Conservation (phyloP, 2,113 vertebrate species). For the Myodes glareolus region DNA sequence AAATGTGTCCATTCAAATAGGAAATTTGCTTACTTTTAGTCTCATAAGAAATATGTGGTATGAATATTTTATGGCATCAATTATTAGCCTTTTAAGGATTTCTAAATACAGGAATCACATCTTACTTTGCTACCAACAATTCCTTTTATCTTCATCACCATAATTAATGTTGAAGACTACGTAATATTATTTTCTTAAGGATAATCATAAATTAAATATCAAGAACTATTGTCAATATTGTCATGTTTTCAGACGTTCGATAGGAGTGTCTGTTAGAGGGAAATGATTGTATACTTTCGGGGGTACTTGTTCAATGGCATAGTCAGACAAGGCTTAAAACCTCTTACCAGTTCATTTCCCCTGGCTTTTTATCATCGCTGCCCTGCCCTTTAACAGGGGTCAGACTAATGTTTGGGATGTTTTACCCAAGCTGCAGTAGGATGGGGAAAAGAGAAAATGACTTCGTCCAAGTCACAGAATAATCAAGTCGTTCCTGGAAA, state of each 20-base stretch:
- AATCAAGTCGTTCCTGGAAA: neutral
- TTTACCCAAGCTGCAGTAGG: neutral
- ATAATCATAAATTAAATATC: neutral
- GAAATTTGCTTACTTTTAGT: constrained; percentile 60
- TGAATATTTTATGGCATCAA: constrained; percentile 43
- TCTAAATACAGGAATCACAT: neutral
- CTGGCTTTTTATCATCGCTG: neutral
- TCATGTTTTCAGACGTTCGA: neutral
- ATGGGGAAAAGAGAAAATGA: neutral
- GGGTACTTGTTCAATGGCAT: neutral
- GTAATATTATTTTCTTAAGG: constrained; percentile 27
- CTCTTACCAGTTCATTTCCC: neutral
- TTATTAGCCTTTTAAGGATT: constrained; percentile 3
- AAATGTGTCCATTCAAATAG: constrained; percentile 40
- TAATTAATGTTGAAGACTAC: neutral
- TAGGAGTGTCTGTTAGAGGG: neutral
- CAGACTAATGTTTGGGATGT: neutral
- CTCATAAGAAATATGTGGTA: constrained; percentile 16
- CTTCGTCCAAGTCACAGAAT: neutral
- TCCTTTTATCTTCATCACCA: constrained; percentile 51
- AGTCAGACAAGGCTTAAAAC: neutral
- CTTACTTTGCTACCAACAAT: neutral
- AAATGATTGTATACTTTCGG: neutral
- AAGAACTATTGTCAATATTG: constrained; percentile 13
- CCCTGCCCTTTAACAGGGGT: neutral